Evolutionary conservation across 2,797 vertebrate species (phyloP).

Genomic region (Catamblyrhynchus diadema): DNA sequence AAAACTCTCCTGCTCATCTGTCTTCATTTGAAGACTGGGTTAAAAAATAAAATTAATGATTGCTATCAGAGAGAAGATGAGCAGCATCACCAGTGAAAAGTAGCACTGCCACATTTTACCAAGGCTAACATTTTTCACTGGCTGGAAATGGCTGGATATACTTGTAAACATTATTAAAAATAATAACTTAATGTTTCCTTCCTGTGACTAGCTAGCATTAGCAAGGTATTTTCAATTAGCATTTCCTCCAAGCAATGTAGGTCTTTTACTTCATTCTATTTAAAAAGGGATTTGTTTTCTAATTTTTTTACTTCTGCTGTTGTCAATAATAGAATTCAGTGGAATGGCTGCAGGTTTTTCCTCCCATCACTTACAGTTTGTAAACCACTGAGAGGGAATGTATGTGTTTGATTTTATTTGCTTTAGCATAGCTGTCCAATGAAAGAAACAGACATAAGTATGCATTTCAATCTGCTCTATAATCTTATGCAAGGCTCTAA

Average conservation of each 20-base stretch:
- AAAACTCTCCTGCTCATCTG: slow-evolving; percentile 81
- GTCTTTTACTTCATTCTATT: slow-evolving; percentile 79
- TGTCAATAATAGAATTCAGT: slow-evolving; percentile 75
- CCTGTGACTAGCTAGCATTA: slow-evolving; percentile 84
- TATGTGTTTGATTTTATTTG: slow-evolving; percentile 75
- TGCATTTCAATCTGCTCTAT: slow-evolving; percentile 64
- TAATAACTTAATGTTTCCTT: slow-evolving; percentile 91
- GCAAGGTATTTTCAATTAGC: slow-evolving; percentile 88
- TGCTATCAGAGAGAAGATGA: slow-evolving; percentile 86
- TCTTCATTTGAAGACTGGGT: slow-evolving; percentile 89
- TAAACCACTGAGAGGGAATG: slow-evolving; percentile 59
- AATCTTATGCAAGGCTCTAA: slow-evolving; percentile 63
- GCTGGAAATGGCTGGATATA: slow-evolving; percentile 87
- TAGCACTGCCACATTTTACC: slow-evolving; percentile 85
- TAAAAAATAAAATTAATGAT: slow-evolving; percentile 93
- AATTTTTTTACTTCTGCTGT: slow-evolving; percentile 77
- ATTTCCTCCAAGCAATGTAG: slow-evolving; percentile 78
- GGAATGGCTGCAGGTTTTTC: slow-evolving; percentile 59
- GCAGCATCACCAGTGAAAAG: slow-evolving; percentile 87
- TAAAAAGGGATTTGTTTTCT: slow-evolving; percentile 80
- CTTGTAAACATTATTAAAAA: slow-evolving; percentile 95
- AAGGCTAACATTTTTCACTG: slow-evolving; percentile 88
- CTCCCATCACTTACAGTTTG: slow-evolving; percentile 71
- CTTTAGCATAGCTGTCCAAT: slow-evolving; percentile 67
- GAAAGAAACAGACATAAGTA: slow-evolving; percentile 72